Evolutionary conservation across 2,113 vertebrate species (phyloP).

Genomic region (Brachionichthys hirsutus): DNA sequence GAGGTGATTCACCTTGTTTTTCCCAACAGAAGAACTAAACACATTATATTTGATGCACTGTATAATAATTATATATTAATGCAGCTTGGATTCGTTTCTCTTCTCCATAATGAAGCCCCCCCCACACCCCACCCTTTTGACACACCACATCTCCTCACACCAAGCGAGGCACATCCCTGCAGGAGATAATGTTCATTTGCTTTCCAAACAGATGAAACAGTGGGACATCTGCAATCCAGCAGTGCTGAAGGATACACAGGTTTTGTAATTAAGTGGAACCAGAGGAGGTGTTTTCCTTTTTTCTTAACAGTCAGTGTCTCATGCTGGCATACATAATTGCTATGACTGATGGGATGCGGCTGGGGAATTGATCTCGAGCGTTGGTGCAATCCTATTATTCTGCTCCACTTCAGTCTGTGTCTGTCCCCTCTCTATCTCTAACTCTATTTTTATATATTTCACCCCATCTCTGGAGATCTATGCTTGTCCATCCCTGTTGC

Average conservation of each 20-base stretch:
- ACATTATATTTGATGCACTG: no score
- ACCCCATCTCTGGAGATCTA: conserved; percentile 6
- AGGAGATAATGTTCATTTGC: conserved; percentile 4
- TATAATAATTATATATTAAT: no score
- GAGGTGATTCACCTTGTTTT: no score
- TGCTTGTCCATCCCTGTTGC: neutral
- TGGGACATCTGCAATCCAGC: conserved; percentile 4
- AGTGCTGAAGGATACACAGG: conserved; percentile 25
- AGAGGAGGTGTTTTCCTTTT: conserved; percentile 9
- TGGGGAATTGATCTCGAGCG: conserved; percentile 62
- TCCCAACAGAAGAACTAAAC: no score
- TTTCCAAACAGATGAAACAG: conserved; percentile 17
- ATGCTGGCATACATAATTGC: conserved; percentile 62
- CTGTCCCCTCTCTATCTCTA: conserved; percentile 2
- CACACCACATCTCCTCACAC: neutral
- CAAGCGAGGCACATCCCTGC: neutral
- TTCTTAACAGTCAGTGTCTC: conserved; percentile 49
- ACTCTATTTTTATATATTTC: conserved; percentile 18
- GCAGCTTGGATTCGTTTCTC: no score
- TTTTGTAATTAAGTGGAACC: conserved; percentile 51
- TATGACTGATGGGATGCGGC: conserved; percentile 63
- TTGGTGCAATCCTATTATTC: conserved; percentile 55
- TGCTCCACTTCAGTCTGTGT: conserved; percentile 59
- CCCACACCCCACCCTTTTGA: neutral
- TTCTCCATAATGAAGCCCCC: no score